Percentiles rank a stretch among this genome's conserved stretches.
These are phyloP conservation scores for Oreocharis arfaki DNA, from an alignment of 2,113 vertebrate species.

Conservation along the genomic window DNA sequence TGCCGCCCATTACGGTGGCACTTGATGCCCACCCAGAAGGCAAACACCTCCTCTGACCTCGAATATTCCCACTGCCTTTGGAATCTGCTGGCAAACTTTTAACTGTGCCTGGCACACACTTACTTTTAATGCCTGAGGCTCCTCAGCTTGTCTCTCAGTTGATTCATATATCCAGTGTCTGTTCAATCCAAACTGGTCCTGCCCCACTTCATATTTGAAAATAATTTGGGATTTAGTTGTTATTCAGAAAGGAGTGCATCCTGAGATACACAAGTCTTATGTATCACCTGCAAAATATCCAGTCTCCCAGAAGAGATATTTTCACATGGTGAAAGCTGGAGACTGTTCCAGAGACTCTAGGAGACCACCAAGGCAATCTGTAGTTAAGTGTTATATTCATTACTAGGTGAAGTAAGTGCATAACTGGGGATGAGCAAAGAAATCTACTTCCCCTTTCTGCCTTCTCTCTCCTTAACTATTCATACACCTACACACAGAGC, in stretches of 20 bases:
- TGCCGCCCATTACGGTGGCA: neutral
- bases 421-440: neutral
- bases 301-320: neutral
- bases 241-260: neutral
- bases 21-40: neutral
- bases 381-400: neutral
- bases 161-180: neutral
- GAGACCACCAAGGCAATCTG: neutral
- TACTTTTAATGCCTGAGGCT: neutral
- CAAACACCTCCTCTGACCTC: neutral
- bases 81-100: neutral
- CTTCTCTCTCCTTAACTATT: slow-evolving; percentile 21
- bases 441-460: neutral
- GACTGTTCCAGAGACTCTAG: neutral
- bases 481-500: neutral
- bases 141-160: neutral
- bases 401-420: neutral
- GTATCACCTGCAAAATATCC: neutral
- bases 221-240: neutral
- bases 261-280: neutral
- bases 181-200: neutral
- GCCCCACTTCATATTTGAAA: neutral
- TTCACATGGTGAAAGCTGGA: neutral
- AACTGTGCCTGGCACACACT: neutral
- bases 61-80: neutral